Base-by-base conservation (phyloP, 2,888 invertebrate species). In the Drosophila mettleri region DNA sequence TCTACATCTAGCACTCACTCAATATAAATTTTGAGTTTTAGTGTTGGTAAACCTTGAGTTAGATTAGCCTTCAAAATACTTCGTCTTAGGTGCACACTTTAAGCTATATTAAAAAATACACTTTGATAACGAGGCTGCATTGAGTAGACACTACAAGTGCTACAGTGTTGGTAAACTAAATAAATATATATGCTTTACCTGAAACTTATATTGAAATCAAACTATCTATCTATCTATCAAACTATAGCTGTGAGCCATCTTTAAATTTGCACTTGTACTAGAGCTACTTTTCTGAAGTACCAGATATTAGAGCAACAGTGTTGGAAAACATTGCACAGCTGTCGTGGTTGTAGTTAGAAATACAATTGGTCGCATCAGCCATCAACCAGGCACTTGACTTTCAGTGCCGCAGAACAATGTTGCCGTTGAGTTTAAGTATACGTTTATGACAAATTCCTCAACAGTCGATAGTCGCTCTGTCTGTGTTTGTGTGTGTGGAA, bases 371-470 rank as follows among this genome's bases (percentile, higher is more conserved):
- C n/a, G 38, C 39, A 16, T 10, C 24, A 52, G 16, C 45, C 4
- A 18, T n/a, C n/a, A 31, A 4, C 18, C 14, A 18, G 14, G 14
- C 16, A 18, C 18, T 46, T 18, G 29, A n/a, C 14, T 16, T 29
- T 33, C 16, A 45, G 27, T 48, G 48, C 36, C 33, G 46, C 14
- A 18, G 14, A 29, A 63, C 49, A 31, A n/a, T 53, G 27, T 39
- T 39, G 27, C 7, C 14, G 34, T 29, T 53, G 7, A 18, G 10
- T 18, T 14, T 10, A n/a, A n/a, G n/a, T 22, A 39, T 27, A 29
- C 18, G n/a, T 39, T 53, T 14, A 38, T 24, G 18, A 27, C 52
- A 27, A 38, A 18, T 52, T 24, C 38, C 14, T 38, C 27, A 52
- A 20, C 38, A 36, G 52, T 27, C 27, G n/a, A 46, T 46, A n/a